These are phyloP conservation scores for Drosophila prostipennis DNA, from an alignment of 2,888 invertebrate genomes.

Conservation along the genomic window DNA sequence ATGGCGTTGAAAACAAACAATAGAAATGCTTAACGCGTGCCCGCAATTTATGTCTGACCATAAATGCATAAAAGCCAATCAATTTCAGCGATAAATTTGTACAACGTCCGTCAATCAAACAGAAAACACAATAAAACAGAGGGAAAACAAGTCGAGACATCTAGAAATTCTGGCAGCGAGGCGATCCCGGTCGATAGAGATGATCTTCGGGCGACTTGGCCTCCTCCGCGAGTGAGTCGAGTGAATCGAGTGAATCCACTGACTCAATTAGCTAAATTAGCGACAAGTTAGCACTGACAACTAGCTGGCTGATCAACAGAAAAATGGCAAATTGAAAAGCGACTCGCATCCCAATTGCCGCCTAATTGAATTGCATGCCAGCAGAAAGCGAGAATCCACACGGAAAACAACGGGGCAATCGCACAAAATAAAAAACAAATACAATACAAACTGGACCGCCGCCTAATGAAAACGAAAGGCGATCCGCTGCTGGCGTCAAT, in stretches of 20 bases:
- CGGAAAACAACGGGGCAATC: neutral
- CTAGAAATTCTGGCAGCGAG: slow-evolving; percentile 31
- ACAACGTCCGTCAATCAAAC: slow-evolving; percentile 49
- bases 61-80: slow-evolving; percentile 49
- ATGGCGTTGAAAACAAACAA: slow-evolving; percentile 36
- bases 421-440: too few relatives aligned
- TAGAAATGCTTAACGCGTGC: slow-evolving; percentile 24
- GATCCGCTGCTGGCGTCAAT: slow-evolving; percentile 53
- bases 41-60: slow-evolving; percentile 48
- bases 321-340: slow-evolving; percentile 65
- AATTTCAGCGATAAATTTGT: slow-evolving; percentile 51
- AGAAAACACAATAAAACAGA: slow-evolving; percentile 42
- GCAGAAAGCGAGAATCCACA: slow-evolving; percentile 26
- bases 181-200: slow-evolving; percentile 16
- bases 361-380: slow-evolving; percentile 77
- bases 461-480: slow-evolving; percentile 67
- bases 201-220: slow-evolving; percentile 45
- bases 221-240: slow-evolving; percentile 3
- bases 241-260: slow-evolving; percentile 46
- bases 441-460: slow-evolving; percentile 28
- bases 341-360: slow-evolving; percentile 55
- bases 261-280: slow-evolving; percentile 74
- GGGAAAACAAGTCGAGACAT: slow-evolving; percentile 26
- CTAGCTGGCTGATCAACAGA: slow-evolving; percentile 3
- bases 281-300: slow-evolving; percentile 57